A percentile compares a stretch with the other conserved stretches of the same genome.
phyloP scores from a whole-genome alignment of 64 coral and sea anemone genomes.

The Hydrozoanthus tunicans region DNA sequence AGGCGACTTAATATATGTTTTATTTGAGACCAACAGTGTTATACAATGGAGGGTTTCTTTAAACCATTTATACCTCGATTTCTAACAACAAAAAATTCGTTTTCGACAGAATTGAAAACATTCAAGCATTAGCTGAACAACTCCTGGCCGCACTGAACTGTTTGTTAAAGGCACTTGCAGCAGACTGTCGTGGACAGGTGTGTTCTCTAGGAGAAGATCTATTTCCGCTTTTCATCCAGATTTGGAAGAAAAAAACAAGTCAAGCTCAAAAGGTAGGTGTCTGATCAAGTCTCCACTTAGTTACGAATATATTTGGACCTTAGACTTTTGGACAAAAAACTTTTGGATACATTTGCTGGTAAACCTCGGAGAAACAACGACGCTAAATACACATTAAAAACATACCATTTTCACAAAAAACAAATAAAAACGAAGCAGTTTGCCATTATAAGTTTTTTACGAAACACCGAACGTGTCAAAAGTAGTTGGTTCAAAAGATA shows the following conservation, averaged over 20 bases:
- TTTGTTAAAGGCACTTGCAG: slow-evolving; percentile 35
- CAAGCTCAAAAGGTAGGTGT: slow-evolving; percentile 27
- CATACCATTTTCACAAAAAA: no score
- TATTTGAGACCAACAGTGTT: no score
- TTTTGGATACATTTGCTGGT: no score
- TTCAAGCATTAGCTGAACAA: background rate
- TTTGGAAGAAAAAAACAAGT: slow-evolving; percentile 44
- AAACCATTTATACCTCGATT: background rate
- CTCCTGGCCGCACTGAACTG: slow-evolving; percentile 43
- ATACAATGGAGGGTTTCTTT: background rate
- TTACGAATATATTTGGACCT: no score
- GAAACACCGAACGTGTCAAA: no score
- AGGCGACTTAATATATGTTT: no score
- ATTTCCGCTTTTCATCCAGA: slow-evolving; percentile 33
- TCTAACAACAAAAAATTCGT: background rate
- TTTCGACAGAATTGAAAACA: slow-evolving; percentile 20
- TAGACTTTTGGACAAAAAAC: no score
- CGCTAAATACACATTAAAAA: no score
- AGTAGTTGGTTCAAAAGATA: no score
- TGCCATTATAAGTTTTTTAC: no score
- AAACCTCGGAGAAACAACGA: no score
- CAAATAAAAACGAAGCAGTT: no score
- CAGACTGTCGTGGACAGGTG: slow-evolving; percentile 45
- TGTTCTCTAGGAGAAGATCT: slow-evolving; percentile 39
- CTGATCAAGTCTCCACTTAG: background rate